A percentile compares a stretch with the other conserved stretches of the same genome.
Conservation (phyloP, 2,888 invertebrate species). For the Clusia tigrina region DNA sequence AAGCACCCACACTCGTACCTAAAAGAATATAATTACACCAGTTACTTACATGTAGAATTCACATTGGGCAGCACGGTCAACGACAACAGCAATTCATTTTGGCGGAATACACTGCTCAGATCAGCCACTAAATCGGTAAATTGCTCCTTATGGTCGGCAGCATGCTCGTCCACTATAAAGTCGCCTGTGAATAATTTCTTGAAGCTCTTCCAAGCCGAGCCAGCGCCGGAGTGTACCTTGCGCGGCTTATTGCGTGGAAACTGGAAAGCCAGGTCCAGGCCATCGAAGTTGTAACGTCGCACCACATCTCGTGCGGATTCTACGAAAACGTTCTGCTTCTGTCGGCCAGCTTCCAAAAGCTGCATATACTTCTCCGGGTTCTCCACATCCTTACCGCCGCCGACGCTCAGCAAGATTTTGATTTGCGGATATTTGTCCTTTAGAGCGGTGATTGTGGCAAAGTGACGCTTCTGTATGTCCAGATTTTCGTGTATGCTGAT, state of each 20-base stretch:
- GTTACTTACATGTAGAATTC: slow-evolving; percentile 73
- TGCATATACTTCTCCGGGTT: slow-evolving; percentile 75
- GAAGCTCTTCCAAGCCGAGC: slow-evolving; percentile 76
- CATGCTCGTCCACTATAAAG: slow-evolving; percentile 76
- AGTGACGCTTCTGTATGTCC: slow-evolving; percentile 76
- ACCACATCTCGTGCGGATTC: slow-evolving; percentile 76
- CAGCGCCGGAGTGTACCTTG: slow-evolving; percentile 73
- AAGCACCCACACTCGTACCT: no score
- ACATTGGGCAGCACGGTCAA: slow-evolving; percentile 80
- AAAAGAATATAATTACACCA: background rate
- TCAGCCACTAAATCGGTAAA: slow-evolving; percentile 79
- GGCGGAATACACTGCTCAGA: slow-evolving; percentile 73
- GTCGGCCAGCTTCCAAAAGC: slow-evolving; percentile 74
- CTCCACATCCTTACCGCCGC: slow-evolving; percentile 76
- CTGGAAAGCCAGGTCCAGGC: slow-evolving; percentile 86
- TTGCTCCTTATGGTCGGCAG: slow-evolving; percentile 79
- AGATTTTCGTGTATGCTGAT: slow-evolving; percentile 75
- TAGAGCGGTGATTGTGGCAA: slow-evolving; percentile 74
- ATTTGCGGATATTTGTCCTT: slow-evolving; percentile 76
- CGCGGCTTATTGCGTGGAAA: slow-evolving; percentile 81
- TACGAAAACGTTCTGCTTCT: slow-evolving; percentile 74
- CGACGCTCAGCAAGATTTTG: slow-evolving; percentile 78
- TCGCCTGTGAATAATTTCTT: slow-evolving; percentile 79
- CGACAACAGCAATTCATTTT: slow-evolving; percentile 72
- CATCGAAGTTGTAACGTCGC: slow-evolving; percentile 84